These are phyloP conservation scores for Helogale parvula DNA, from an alignment of 2,113 vertebrate genomes.

Conservation along the genomic window DNA sequence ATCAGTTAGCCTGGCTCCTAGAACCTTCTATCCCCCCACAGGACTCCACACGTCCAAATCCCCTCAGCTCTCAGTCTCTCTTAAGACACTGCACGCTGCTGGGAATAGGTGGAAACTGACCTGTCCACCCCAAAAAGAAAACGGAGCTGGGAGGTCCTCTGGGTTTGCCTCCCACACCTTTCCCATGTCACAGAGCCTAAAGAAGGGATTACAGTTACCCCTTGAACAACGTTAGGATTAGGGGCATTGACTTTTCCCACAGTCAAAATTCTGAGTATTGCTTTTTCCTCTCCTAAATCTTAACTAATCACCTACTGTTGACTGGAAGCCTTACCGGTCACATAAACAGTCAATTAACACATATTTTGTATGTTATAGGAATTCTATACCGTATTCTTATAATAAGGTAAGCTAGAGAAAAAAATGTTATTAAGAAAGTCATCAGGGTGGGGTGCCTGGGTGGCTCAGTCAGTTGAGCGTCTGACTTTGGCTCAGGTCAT, in stretches of 20 bases:
- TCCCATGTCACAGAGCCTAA: not conserved
- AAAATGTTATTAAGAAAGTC: not conserved
- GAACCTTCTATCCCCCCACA: not conserved
- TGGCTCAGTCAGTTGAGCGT: too few relatives aligned
- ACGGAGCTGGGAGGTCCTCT: not conserved
- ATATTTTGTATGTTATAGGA: not conserved
- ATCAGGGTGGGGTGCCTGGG: not conserved
- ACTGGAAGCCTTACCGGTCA: not conserved
- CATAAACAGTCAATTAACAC: not conserved
- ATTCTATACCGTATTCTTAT: not conserved
- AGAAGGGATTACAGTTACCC: not conserved
- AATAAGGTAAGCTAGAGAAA: not conserved
- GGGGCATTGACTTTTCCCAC: not conserved
- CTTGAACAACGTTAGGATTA: not conserved
- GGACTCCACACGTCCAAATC: not conserved
- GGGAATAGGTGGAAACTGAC: not conserved
- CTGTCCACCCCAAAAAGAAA: not conserved
- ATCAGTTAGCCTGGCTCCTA: not conserved
- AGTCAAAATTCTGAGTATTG: not conserved
- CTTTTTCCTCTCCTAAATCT: not conserved
- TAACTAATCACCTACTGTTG: not conserved
- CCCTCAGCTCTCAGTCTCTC: not conserved
- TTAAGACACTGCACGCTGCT: not conserved
- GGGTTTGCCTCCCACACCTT: not conserved
- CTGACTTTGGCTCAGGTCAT: too few relatives aligned